phyloP scores from a whole-genome alignment of 2,113 vertebrate genomes.

The Alligator mississippiensis region DNA sequence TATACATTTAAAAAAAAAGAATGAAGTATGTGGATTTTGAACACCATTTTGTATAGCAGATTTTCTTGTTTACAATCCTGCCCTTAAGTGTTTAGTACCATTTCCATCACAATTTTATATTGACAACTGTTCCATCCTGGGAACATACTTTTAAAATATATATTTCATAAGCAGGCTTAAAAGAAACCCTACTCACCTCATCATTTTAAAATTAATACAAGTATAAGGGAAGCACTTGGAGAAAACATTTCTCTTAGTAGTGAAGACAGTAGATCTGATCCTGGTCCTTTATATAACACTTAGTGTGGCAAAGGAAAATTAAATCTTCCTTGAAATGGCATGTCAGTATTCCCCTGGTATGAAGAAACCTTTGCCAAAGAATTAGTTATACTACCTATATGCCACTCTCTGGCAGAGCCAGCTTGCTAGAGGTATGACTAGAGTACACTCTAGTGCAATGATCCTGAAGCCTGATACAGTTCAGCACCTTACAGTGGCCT shows the following conservation, averaged over 20 bases:
- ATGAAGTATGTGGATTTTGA: not conserved
- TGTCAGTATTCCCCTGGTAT: not conserved
- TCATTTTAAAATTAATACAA: not conserved
- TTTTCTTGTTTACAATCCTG: not conserved
- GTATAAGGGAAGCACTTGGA: not conserved
- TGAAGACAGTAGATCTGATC: not conserved
- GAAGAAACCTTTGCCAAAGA: conserved; percentile 40
- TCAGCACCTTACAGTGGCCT: not conserved
- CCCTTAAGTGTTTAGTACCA: not conserved
- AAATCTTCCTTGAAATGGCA: conserved; percentile 16
- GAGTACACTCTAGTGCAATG: not conserved
- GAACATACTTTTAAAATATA: not conserved
- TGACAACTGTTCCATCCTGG: not conserved
- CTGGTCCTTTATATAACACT: not conserved
- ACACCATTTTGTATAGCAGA: not conserved
- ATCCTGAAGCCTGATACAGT: not conserved
- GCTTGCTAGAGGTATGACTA: not conserved
- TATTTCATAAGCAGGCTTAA: not conserved
- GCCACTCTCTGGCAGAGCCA: conserved; percentile 37
- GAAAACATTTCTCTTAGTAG: not conserved
- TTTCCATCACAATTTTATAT: not conserved
- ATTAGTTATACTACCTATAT: not conserved
- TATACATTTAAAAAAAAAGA: not conserved
- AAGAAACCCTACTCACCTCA: not conserved
- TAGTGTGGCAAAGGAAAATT: not conserved